phyloP scores from a whole-genome alignment of 1,140 invertebrate species.

The Zaprionus ghesquierei region DNA sequence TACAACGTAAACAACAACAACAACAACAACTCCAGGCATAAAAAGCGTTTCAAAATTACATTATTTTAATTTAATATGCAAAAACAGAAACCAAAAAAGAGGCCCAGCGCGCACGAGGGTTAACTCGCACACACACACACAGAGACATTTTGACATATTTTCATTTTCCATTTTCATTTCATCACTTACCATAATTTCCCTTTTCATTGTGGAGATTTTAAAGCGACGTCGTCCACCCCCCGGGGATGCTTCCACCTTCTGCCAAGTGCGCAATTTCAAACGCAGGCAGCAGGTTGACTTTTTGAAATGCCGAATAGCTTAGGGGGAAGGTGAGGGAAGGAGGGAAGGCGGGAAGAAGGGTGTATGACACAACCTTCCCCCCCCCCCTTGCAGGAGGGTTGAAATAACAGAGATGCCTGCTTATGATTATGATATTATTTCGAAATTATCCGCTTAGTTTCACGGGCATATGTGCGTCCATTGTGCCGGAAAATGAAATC shows the following conservation, averaged over 20 bases:
- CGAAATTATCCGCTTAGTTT: constrained; percentile 82
- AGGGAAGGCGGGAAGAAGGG: too few relatives aligned
- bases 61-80: constrained; percentile 81
- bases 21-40: constrained; percentile 31
- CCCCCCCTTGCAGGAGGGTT: too few relatives aligned
- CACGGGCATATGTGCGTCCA: constrained; percentile 65
- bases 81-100: constrained; percentile 31
- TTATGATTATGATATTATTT: constrained; percentile 83
- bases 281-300: constrained; percentile 75
- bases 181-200: constrained; percentile 70
- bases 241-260: constrained; percentile 17
- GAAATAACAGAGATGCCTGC: constrained; percentile 32
- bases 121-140: constrained; percentile 4
- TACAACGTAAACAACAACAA: constrained; percentile 74
- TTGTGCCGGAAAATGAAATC: constrained; percentile 79
- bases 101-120: constrained; percentile 32
- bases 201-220: constrained; percentile 59
- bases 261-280: constrained; percentile 70
- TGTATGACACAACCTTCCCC: constrained; percentile 2
- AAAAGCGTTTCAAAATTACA: constrained; percentile 73
- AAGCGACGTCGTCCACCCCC: constrained; percentile 14
- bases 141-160: constrained; percentile 73
- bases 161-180: constrained; percentile 64
- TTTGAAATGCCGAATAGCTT: not conserved
- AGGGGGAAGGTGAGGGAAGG: not conserved